Evolutionary conservation across 2,888 invertebrate species (phyloP).

Genomic region (Serrognathus titanus): DNA sequence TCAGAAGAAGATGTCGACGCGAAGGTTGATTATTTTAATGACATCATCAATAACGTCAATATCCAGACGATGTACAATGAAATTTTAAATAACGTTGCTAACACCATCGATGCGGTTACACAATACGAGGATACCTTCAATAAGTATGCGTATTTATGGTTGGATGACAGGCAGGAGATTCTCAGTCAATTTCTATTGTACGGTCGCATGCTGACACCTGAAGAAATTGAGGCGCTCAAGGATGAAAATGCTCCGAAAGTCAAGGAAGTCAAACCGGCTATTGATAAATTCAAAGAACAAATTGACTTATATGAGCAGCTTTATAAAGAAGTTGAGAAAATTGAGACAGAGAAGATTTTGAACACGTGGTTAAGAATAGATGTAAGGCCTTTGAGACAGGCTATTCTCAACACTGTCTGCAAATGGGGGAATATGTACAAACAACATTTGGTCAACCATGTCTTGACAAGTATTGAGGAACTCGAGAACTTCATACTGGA

Average conservation of each 20-base stretch:
- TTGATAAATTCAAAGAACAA: constrained; percentile 73
- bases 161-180: constrained; percentile 72
- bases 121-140: constrained; percentile 54
- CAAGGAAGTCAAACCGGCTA: constrained; percentile 60
- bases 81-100: constrained; percentile 46
- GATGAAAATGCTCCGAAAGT: constrained; percentile 31
- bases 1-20: constrained; percentile 13
- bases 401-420: constrained; percentile 76
- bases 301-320: constrained; percentile 80
- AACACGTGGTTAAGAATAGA: constrained; percentile 79
- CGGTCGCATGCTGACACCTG: constrained; percentile 67
- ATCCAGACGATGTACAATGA: constrained; percentile 59
- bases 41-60: constrained; percentile 57
- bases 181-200: constrained; percentile 74
- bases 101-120: constrained; percentile 45
- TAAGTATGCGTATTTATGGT: constrained; percentile 76
- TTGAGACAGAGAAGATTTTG: constrained; percentile 66
- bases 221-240: constrained; percentile 63
- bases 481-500: constrained; percentile 74
- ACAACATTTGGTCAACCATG: constrained; percentile 77
- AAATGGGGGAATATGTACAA: constrained; percentile 89
- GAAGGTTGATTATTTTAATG: constrained; percentile 40
- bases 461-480: constrained; percentile 72
- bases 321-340: constrained; percentile 67
- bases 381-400: constrained; percentile 73